Conservation (phyloP, 2,797 vertebrate genomes). For the Lindbergichthys nudifrons region DNA sequence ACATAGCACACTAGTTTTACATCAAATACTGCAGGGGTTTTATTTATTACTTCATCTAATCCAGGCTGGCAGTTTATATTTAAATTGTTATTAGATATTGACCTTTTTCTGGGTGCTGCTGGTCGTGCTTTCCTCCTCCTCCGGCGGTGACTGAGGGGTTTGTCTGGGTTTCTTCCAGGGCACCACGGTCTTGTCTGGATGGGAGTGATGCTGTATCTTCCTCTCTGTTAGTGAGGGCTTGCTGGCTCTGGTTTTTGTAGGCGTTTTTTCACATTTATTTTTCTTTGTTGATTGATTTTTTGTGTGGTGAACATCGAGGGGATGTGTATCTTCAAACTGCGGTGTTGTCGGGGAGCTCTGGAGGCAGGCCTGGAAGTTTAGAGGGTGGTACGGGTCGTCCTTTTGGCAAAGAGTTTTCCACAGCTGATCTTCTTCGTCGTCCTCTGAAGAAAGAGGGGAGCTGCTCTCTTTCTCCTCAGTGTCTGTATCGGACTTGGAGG, state of each 20-base stretch:
- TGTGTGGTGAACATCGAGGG: not conserved
- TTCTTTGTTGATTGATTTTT: not conserved
- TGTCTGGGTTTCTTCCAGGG: conserved; percentile 72
- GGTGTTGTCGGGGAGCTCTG: conserved; percentile 47
- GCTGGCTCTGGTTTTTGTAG: conserved; percentile 13
- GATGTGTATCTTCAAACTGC: not conserved
- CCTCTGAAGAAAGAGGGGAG: conserved; percentile 61
- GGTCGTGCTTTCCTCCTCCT: not conserved
- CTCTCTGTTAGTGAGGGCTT: conserved; percentile 60
- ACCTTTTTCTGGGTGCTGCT: conserved; percentile 76
- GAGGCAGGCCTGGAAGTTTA: conserved; percentile 82
- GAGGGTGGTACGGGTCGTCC: conserved; percentile 84
- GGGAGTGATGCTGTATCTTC: conserved; percentile 53
- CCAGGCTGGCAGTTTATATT: not conserved
- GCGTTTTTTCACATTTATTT: conserved; percentile 11
- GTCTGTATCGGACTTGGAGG: conserved; percentile 42
- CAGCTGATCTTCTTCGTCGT: conserved; percentile 81
- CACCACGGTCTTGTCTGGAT: conserved; percentile 59
- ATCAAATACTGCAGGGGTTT: not conserved
- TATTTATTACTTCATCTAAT: not conserved
- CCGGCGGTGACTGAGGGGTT: not conserved
- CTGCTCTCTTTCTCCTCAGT: conserved; percentile 56
- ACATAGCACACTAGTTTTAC: not conserved
- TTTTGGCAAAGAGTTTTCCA: conserved; percentile 77
- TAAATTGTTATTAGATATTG: conserved; percentile 13